Percentiles rank a stretch among this genome's conserved stretches.
phyloP scores from a whole-genome alignment of 1,140 invertebrate genomes.

The Ganaspis sp. region DNA sequence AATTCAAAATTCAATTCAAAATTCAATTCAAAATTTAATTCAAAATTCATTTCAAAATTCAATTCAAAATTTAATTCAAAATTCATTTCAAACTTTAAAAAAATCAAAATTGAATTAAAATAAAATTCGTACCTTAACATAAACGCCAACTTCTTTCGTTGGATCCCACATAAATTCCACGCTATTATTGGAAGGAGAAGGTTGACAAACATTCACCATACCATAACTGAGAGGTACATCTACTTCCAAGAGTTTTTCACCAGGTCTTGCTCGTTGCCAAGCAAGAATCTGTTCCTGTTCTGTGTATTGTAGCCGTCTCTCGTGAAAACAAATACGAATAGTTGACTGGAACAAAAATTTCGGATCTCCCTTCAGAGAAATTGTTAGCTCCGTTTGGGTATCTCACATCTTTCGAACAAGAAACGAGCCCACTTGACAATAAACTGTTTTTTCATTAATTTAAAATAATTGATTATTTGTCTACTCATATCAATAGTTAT shows the following conservation, averaged over 20 bases:
- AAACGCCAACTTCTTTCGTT: constrained; percentile 95
- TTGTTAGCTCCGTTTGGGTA: constrained; percentile 61
- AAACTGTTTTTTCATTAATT: too few relatives aligned
- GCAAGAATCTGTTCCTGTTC: constrained; percentile 94
- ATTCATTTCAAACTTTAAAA: neutral
- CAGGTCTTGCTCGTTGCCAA: constrained; percentile 91
- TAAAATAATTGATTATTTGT: too few relatives aligned
- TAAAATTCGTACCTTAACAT: constrained; percentile 85
- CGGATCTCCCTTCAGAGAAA: constrained; percentile 58
- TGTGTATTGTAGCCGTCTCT: constrained; percentile 95
- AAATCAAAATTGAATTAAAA: neutral
- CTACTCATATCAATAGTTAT: too few relatives aligned
- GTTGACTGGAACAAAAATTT: constrained; percentile 83
- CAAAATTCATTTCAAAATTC: too few relatives aligned
- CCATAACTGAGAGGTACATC: constrained; percentile 97
- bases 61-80: too few relatives aligned
- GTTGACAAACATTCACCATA: constrained; percentile 87
- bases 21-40: too few relatives aligned
- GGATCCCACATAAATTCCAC: constrained; percentile 97
- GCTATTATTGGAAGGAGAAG: constrained; percentile 83
- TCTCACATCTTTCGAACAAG: constrained; percentile 63
- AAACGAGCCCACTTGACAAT: too few relatives aligned
- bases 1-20: too few relatives aligned
- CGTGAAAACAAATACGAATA: constrained; percentile 95
- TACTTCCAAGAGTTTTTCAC: constrained; percentile 94